Evolutionary conservation across 2,113 vertebrate genomes (phyloP), one percentile per base, ranked within the genome.

Genomic region (Uria aalge): DNA sequence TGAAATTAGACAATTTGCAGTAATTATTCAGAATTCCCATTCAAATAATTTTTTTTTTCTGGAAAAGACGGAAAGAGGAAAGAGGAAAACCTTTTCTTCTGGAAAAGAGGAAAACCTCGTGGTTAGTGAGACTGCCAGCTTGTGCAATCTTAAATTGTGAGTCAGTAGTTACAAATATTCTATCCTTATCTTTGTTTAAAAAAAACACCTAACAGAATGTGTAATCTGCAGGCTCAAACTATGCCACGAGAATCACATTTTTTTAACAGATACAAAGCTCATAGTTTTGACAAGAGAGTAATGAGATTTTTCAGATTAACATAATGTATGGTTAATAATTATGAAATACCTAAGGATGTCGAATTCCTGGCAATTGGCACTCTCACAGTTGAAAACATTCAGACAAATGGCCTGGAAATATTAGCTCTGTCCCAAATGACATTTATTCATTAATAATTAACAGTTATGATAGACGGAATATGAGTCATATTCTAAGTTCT

Each of bases 391-490:
- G 66, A 96, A 97, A 96, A 57, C 69, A 80, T 94, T 91, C 92
- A 72, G 16, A 86, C 48, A 68, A 96, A 89, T 95, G 81, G 56
- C 57, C 63, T 95, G 34, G 59, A 94, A 97, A 81, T 67, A 85
- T 34, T 90, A 91, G 45, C 78, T 67, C 71, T 26, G 55, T 85
- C 50, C 38, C 84, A 90, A 82, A 77, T 73, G 19, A 62, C 16
- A 24, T 52, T 96, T 94, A 62, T 82, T 95, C 41, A 94, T 96
- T 94, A 94, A 93, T 85, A 96, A 95, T 95, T 97, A 91, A 96
- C 59, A 69, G n/a, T 84, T 88, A 66, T 77, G 72, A 82, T n/a
- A 85, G 74, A 69, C 11, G 68, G 16, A 87, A 23, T 78, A 68
- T 59, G 81, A 94, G 40, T 92, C 55, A 40, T 53, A 19, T 71